Percentiles rank a stretch among this genome's conserved stretches.
These are phyloP conservation scores for Chrysolina oricalcia DNA, from an alignment of 2,888 invertebrate genomes.

Conservation along the genomic window DNA sequence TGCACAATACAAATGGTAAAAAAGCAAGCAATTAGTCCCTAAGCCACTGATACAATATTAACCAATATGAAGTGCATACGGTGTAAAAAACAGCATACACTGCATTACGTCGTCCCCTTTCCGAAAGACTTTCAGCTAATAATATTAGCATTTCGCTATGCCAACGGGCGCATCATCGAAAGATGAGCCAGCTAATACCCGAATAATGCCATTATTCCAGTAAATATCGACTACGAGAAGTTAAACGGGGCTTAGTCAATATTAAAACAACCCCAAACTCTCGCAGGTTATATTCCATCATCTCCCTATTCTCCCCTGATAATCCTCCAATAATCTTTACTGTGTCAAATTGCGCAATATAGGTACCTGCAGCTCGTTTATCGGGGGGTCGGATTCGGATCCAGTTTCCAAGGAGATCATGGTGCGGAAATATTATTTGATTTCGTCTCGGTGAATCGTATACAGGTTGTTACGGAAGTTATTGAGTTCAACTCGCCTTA, in stretches of 20 bases:
- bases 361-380: constrained; percentile 40
- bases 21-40: too few species aligned
- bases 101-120: constrained; percentile 5
- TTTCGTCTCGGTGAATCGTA: background rate
- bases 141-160: constrained; percentile 32
- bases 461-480: too few species aligned
- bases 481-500: too few species aligned
- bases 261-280: constrained; percentile 57
- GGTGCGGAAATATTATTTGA: background rate
- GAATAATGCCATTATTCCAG: constrained; percentile 62
- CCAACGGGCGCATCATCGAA: constrained; percentile 30
- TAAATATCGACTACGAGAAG: constrained; percentile 61
- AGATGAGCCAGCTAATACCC: constrained; percentile 45
- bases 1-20: too few species aligned
- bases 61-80: too few species aligned
- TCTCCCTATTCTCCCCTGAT: constrained; percentile 50
- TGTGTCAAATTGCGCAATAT: constrained; percentile 52
- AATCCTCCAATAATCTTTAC: constrained; percentile 51
- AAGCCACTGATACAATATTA: too few species aligned
- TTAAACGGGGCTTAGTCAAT: constrained; percentile 58
- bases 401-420: constrained; percentile 11
- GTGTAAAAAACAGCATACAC: background rate
- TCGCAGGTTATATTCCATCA: constrained; percentile 53
- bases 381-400: constrained; percentile 1
- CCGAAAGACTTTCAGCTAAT: constrained; percentile 21